These are phyloP conservation scores for Helarctos malayanus DNA, from an alignment of 2,797 vertebrate species.

Conservation along the genomic window DNA sequence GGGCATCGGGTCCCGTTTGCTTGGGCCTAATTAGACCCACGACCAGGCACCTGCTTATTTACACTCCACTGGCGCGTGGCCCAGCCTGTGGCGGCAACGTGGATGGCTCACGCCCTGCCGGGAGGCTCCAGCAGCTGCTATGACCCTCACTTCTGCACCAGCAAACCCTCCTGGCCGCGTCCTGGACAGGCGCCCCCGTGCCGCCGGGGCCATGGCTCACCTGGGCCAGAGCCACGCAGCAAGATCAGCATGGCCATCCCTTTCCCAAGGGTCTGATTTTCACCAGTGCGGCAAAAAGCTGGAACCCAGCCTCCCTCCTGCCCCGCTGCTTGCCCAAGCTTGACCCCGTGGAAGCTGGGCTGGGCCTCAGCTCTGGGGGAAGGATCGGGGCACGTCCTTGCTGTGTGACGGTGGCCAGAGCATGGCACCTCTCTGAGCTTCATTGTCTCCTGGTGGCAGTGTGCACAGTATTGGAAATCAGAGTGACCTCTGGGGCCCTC, in stretches of 20 bases:
- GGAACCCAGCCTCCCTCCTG: not conserved
- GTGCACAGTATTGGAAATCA: not conserved
- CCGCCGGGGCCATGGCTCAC: not conserved
- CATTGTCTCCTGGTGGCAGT: not conserved
- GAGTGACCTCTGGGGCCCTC: not conserved
- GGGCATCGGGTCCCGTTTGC: too few species aligned
- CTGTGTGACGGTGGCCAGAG: not conserved
- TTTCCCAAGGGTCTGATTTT: not conserved
- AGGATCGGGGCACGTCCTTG: not conserved
- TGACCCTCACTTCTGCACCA: fast-evolving
- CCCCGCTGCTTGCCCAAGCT: fast-evolving
- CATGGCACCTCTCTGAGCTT: not conserved
- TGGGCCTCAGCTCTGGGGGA: not conserved
- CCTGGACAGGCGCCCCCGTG: fast-evolving
- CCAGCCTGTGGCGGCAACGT: fast-evolving
- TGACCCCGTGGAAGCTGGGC: not conserved
- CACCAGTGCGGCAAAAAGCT: not conserved
- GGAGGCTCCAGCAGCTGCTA: fast-evolving
- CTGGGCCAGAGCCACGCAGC: not conserved
- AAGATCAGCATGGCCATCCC: not conserved
- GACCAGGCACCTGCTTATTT: too few species aligned
- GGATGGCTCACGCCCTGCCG: fast-evolving
- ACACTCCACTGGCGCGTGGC: fast-evolving
- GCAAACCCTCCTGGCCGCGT: not conserved
- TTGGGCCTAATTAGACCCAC: not conserved